These are phyloP conservation scores for Merluccius polli DNA, from an alignment of 2,797 vertebrate genomes.

Conservation along the genomic window DNA sequence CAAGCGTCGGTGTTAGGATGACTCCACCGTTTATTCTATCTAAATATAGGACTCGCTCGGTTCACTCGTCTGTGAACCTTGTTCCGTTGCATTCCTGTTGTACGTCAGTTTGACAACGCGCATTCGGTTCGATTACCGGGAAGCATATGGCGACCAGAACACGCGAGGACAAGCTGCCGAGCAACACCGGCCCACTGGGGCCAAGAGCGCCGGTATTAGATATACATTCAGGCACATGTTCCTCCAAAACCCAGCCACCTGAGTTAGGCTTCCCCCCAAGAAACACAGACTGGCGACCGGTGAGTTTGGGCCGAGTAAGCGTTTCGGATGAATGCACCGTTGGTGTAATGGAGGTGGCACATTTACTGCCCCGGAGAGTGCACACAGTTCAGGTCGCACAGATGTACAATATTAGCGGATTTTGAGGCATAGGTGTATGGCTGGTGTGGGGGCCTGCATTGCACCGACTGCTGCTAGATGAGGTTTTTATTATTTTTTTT, in stretches of 20 bases:
- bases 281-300: not conserved
- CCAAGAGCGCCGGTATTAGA: too few relatives aligned
- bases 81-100: not conserved
- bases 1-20: not conserved
- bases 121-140: not conserved
- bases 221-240: too few relatives aligned
- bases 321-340: not conserved
- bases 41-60: not conserved
- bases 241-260: not conserved
- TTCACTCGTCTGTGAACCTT: not conserved
- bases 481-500: not conserved
- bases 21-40: not conserved
- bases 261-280: not conserved
- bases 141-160: not conserved
- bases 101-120: not conserved
- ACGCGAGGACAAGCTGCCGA: not conserved
- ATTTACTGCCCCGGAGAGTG: too few relatives aligned
- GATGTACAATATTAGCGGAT: not conserved
- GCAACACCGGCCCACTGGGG: not conserved
- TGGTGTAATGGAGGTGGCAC: not conserved
- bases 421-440: not conserved
- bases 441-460: not conserved
- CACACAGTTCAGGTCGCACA: too few relatives aligned
- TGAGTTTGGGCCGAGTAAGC: not conserved
- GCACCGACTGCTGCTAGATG: not conserved